Conservation (phyloP, 2,888 invertebrate species). For the Fragum fragum region DNA sequence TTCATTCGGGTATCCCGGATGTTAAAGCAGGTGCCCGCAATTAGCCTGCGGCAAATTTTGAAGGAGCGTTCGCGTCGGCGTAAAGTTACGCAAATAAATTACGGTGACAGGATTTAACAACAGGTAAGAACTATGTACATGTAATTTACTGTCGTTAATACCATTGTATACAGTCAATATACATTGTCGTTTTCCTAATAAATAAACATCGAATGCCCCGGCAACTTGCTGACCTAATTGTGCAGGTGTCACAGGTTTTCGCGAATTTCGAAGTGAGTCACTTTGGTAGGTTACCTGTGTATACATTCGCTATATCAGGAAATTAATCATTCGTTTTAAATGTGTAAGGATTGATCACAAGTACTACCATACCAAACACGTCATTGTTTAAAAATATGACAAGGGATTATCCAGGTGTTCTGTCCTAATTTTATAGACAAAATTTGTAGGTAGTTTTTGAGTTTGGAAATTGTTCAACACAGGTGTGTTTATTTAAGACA, state of each 20-base stretch:
- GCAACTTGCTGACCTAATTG: constrained; percentile 4
- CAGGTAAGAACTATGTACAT: background rate
- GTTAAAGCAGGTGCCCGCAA: constrained; percentile 11
- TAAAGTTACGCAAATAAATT: background rate
- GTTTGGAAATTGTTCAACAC: background rate
- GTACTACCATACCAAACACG: background rate
- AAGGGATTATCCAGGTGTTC: background rate
- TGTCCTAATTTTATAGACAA: background rate
- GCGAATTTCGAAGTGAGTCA: constrained; percentile 7
- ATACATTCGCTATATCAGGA: constrained; percentile 8
- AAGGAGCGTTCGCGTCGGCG: background rate
- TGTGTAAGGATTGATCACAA: constrained; percentile 2
- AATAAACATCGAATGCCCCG: background rate
- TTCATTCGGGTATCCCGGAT: background rate
- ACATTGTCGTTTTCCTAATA: too few species aligned
- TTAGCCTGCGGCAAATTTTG: constrained; percentile 8
- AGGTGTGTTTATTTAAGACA: background rate
- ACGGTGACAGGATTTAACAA: background rate
- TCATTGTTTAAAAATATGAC: constrained; percentile 4
- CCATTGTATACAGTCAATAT: too few species aligned
- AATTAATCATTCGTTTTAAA: constrained; percentile 18
- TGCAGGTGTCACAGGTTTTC: constrained; percentile 18
- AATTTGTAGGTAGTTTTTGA: background rate
- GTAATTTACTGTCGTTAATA: too few species aligned
- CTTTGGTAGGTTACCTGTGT: constrained; percentile 16